Conservation (phyloP, 1,140 invertebrate genomes). For the Drosophila mauritiana region DNA sequence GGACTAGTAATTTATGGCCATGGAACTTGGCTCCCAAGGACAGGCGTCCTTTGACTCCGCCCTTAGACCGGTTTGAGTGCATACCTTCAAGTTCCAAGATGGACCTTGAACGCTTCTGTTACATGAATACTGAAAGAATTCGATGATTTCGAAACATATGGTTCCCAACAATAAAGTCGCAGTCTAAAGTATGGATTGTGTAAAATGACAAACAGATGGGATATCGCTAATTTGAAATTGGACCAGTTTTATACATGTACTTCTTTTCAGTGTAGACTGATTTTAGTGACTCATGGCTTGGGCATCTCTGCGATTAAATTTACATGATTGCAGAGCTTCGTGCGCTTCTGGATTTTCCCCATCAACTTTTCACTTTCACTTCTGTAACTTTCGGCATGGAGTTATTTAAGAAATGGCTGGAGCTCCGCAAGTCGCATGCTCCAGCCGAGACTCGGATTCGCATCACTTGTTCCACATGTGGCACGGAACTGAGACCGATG, state of each 20-base stretch:
- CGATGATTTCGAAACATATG: too few relatives aligned
- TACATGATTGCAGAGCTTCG: not conserved
- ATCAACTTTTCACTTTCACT: conserved; percentile 61
- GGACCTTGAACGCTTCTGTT: conserved; percentile 21
- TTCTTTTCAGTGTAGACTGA: not conserved
- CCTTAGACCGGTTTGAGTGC: conserved; percentile 35
- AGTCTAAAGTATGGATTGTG: too few relatives aligned
- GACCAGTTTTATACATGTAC: too few relatives aligned
- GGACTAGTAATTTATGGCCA: conserved; percentile 46
- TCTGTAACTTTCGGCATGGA: conserved; percentile 2
- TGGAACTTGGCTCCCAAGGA: conserved; percentile 54
- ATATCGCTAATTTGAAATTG: too few relatives aligned
- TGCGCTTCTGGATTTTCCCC: conserved; percentile 9
- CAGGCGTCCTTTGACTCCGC: conserved; percentile 62
- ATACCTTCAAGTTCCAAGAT: not conserved
- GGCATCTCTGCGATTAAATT: conserved; percentile 18
- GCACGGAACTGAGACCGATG: conserved; percentile 56
- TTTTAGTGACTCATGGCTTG: conserved; percentile 24
- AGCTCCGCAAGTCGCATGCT: conserved; percentile 23
- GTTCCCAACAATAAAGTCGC: too few relatives aligned
- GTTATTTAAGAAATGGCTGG: conserved; percentile 23
- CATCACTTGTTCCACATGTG: conserved; percentile 62
- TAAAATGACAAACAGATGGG: too few relatives aligned
- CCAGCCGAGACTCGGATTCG: conserved; percentile 27
- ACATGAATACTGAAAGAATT: not conserved